Evolutionary conservation across 1,140 invertebrate species (phyloP).

Genomic region (Ips typographus): DNA sequence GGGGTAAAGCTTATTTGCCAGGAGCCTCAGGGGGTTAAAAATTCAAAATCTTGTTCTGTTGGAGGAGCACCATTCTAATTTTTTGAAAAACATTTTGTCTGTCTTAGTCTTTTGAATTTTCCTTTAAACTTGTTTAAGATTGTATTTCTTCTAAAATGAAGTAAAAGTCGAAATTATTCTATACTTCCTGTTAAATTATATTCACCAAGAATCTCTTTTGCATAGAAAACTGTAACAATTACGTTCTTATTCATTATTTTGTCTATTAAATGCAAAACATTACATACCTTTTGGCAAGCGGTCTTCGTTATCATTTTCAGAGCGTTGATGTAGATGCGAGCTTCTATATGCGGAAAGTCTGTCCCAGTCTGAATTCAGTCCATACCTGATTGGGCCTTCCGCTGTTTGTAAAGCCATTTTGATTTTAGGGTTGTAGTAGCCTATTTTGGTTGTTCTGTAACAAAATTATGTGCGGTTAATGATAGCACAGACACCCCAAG

Average conservation of each 20-base stretch:
- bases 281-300: conserved; percentile 45
- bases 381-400: conserved; percentile 42
- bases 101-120: too few relatives aligned
- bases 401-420: conserved; percentile 44
- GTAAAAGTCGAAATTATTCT: too few relatives aligned
- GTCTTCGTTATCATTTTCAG: conserved; percentile 32
- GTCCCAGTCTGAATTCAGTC: conserved; percentile 37
- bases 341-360: conserved; percentile 23
- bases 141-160: too few relatives aligned
- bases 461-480: conserved; percentile 3
- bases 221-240: not conserved
- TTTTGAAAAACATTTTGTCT: too few relatives aligned
- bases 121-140: too few relatives aligned
- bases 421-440: conserved; percentile 35
- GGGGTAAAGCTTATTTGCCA: too few relatives aligned
- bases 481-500: not conserved
- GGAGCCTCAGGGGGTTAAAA: too few relatives aligned
- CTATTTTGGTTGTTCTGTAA: conserved; percentile 44
- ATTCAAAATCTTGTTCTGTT: too few relatives aligned
- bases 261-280: not conserved
- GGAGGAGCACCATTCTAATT: too few relatives aligned
- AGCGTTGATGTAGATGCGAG: not conserved
- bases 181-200: too few relatives aligned
- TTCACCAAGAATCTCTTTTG: not conserved
- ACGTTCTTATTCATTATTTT: not conserved